Evolutionary conservation across 2,888 invertebrate genomes (phyloP).

Genomic region (Osmoderma eremita): DNA sequence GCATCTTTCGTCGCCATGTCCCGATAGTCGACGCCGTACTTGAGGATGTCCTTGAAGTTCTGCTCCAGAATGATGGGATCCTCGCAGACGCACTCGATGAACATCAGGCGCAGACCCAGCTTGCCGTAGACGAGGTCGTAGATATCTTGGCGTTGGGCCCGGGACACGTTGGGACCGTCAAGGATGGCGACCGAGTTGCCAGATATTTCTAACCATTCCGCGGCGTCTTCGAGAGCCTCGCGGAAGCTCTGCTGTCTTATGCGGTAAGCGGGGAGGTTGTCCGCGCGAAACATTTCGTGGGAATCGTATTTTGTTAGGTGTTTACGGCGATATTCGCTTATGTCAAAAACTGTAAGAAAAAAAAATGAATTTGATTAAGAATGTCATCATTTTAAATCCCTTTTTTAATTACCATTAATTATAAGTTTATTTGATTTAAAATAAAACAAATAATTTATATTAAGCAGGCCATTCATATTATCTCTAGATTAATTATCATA

Average conservation of each 20-base stretch:
- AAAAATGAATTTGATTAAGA: no score
- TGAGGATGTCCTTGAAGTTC: slow-evolving; percentile 83
- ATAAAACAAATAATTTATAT: no score
- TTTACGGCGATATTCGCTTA: slow-evolving; percentile 88
- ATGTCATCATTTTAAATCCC: slow-evolving; percentile 25
- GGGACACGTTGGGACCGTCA: slow-evolving; percentile 92
- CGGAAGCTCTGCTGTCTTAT: slow-evolving; percentile 84
- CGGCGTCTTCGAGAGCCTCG: slow-evolving; percentile 87
- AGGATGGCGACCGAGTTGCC: slow-evolving; percentile 76
- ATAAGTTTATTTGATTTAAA: no score
- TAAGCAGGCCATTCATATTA: no score
- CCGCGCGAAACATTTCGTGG: slow-evolving; percentile 88
- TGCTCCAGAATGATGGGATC: slow-evolving; percentile 77
- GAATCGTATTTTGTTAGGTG: slow-evolving; percentile 83
- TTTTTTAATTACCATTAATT: no score
- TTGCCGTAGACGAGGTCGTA: slow-evolving; percentile 77
- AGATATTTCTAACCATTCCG: slow-evolving; percentile 76
- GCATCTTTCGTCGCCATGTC: slow-evolving; percentile 82
- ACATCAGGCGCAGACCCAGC: slow-evolving; percentile 85
- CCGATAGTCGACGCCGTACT: slow-evolving; percentile 87
- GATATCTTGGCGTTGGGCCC: slow-evolving; percentile 81
- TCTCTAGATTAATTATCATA: no score
- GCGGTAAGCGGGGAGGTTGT: slow-evolving; percentile 83
- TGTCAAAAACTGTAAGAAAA: slow-evolving; percentile 82
- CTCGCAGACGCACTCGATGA: slow-evolving; percentile 92